phyloP scores from a whole-genome alignment of 2,113 vertebrate species.

The Poecile atricapillus region DNA sequence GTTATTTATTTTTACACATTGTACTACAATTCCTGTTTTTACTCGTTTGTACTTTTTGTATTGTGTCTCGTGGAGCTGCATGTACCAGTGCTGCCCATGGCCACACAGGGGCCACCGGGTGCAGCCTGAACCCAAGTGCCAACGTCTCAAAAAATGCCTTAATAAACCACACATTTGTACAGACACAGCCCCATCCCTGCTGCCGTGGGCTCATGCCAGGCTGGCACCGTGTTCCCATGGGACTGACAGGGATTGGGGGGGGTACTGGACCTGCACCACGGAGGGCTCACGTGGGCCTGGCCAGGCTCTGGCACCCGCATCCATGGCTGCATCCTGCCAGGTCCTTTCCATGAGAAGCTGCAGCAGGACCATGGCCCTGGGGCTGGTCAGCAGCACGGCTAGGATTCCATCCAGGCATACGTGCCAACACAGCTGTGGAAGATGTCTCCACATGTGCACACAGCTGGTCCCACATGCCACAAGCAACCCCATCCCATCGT shows the following conservation, averaged over 20 bases:
- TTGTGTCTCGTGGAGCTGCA: conserved; percentile 49
- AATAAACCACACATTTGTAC: conserved; percentile 71
- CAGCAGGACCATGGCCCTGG: accelerated
- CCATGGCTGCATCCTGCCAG: no score
- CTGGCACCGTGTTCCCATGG: accelerated
- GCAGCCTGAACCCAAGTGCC: conserved; percentile 65
- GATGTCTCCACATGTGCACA: accelerated
- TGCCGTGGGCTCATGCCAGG: accelerated
- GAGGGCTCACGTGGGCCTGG: background rate
- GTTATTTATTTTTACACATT: conserved; percentile 63
- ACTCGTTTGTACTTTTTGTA: conserved; percentile 58
- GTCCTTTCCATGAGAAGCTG: background rate
- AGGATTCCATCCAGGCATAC: accelerated
- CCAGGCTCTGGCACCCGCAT: background rate
- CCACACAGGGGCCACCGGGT: background rate
- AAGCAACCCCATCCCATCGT: background rate
- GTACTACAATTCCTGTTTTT: conserved; percentile 44
- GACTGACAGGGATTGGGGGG: background rate
- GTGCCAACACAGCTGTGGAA: background rate
- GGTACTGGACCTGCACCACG: accelerated
- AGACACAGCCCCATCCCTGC: background rate
- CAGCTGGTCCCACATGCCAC: background rate
- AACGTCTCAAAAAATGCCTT: conserved; percentile 66
- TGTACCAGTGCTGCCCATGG: background rate
- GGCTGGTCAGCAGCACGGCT: background rate